These are phyloP conservation scores for Polypterus bichir DNA, from an alignment of 2,113 vertebrate genomes.

Conservation along the genomic window DNA sequence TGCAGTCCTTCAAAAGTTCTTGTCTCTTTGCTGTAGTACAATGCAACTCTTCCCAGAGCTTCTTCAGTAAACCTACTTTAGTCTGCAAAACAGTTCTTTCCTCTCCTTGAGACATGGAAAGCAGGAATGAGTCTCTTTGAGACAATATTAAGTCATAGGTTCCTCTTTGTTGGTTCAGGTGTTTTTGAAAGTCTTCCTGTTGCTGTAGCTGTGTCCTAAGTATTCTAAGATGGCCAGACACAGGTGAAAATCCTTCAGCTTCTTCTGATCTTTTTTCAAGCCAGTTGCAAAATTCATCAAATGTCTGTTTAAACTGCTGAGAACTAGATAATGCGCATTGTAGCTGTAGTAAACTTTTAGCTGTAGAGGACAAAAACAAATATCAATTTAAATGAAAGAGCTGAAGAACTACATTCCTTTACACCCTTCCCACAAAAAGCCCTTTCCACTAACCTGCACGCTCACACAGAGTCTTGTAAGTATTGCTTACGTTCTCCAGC, in stretches of 20 bases:
- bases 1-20: conserved; percentile 58
- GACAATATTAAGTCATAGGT: conserved; percentile 86
- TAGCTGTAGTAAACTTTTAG: conserved; percentile 84
- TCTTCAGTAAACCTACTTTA: conserved; percentile 60
- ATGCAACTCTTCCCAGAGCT: conserved; percentile 78
- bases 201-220: conserved; percentile 69
- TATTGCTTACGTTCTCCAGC: conserved; percentile 69
- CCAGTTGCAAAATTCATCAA: conserved; percentile 84
- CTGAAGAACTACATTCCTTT: background rate
- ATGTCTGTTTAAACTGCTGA: conserved; percentile 98
- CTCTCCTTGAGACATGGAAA: conserved; percentile 68
- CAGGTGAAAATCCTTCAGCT: conserved; percentile 40
- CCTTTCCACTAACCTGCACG: conserved; percentile 63
- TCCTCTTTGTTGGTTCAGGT: conserved; percentile 79
- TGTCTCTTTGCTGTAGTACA: conserved; percentile 57
- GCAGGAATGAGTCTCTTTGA: conserved; percentile 72
- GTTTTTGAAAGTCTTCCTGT: conserved; percentile 78
- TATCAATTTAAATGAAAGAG: background rate
- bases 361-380: conserved; percentile 36
- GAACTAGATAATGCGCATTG: conserved; percentile 86
- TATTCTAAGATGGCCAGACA: conserved; percentile 70
- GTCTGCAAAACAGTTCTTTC: conserved; percentile 69
- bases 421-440: background rate
- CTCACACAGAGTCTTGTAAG: conserved; percentile 80
- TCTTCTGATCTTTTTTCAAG: conserved; percentile 62